Conservation (phyloP, 2,113 vertebrate species). For the Phyllostomus hastatus region DNA sequence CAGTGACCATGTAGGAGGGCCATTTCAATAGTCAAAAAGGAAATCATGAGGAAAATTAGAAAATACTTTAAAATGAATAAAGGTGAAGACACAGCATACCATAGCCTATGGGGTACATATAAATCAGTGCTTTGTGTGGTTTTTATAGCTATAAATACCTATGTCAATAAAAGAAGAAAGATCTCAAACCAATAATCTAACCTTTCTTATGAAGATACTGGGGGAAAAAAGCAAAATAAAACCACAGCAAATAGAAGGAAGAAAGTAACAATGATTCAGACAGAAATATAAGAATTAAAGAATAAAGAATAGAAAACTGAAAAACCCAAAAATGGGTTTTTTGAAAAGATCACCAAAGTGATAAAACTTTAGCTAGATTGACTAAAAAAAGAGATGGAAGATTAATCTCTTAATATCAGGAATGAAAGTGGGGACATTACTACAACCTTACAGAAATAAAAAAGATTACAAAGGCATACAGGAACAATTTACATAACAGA, state of each 20-base stretch:
- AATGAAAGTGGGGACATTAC: neutral
- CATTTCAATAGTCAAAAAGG: neutral
- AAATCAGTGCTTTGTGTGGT: neutral
- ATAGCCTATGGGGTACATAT: neutral
- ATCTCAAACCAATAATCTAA: neutral
- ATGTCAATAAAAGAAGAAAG: neutral
- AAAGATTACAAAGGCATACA: neutral
- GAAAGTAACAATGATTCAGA: neutral
- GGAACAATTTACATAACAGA: neutral
- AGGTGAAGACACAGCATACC: neutral
- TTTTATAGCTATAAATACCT: neutral
- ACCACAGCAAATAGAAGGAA: neutral
- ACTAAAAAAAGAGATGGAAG: neutral
- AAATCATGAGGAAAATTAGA: neutral
- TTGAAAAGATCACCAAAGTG: neutral
- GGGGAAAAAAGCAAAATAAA: neutral
- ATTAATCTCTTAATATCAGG: neutral
- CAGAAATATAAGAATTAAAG: neutral
- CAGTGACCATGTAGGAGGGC: neutral
- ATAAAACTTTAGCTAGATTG: neutral
- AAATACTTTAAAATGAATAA: neutral
- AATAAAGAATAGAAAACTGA: neutral
- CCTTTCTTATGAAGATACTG: neutral
- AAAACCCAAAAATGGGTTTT: neutral
- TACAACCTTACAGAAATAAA: neutral